Conservation (phyloP, 2,113 vertebrate species). For the Monopterus albus region DNA sequence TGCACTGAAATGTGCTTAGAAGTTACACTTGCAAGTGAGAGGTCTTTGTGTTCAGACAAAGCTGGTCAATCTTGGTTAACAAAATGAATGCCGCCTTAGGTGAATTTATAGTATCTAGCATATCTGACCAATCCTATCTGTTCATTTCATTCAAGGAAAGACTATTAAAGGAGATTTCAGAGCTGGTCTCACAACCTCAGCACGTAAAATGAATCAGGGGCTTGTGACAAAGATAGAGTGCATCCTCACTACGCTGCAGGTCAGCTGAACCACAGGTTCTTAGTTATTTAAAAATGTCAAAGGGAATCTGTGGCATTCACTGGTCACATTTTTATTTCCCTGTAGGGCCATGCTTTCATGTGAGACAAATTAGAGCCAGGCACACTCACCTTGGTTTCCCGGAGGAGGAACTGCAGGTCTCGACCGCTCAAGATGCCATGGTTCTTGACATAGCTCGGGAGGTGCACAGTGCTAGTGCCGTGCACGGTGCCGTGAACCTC, state of each 20-base stretch:
- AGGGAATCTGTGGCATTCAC: not conserved
- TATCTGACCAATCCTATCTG: too few species aligned
- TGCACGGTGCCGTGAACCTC: slow-evolving; percentile 97
- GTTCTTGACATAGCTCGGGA: slow-evolving; percentile 95
- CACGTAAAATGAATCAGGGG: too few species aligned
- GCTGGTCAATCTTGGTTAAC: not conserved
- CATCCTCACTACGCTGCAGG: slow-evolving; percentile 2
- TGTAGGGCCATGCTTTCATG: not conserved
- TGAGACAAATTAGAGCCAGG: not conserved
- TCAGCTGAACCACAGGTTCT: not conserved
- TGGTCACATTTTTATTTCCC: not conserved
- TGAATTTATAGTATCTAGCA: too few species aligned
- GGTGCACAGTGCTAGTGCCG: slow-evolving; percentile 91
- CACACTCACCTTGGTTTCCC: slow-evolving; percentile 85
- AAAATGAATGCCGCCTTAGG: not conserved
- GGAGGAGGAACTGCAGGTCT: slow-evolving; percentile 95
- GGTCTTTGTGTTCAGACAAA: not conserved
- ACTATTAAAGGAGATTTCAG: too few species aligned
- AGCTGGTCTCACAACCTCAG: too few species aligned
- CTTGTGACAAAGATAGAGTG: not conserved
- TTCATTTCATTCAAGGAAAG: too few species aligned
- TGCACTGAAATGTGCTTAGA: not conserved
- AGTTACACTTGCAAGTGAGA: not conserved
- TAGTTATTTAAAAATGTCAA: slow-evolving; percentile 12
- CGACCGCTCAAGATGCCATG: slow-evolving; percentile 97